A percentile compares a stretch with the other conserved stretches of the same genome.
Conservation (phyloP, 2,888 invertebrate species). For the Netelia fuscicornis region DNA sequence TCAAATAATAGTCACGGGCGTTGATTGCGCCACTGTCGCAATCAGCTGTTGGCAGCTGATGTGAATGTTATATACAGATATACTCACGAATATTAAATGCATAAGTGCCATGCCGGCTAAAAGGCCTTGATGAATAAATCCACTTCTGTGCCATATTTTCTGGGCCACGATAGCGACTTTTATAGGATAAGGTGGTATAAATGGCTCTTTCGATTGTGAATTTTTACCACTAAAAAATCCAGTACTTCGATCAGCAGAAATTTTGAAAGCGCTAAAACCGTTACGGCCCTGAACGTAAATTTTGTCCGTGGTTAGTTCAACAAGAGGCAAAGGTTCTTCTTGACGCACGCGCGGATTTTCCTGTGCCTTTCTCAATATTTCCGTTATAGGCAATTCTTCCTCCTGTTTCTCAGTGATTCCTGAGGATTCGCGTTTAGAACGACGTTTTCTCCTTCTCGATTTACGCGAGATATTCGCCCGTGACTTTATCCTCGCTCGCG, state of each 20-base stretch:
- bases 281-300: conserved; percentile 82
- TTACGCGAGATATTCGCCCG: conserved; percentile 43
- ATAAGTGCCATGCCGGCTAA: conserved; percentile 82
- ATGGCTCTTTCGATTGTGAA: conserved; percentile 21
- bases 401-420: conserved; percentile 18
- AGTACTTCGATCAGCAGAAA: conserved; percentile 67
- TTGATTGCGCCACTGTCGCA: neutral
- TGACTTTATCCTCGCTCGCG: conserved; percentile 43
- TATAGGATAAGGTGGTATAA: conserved; percentile 73
- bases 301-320: conserved; percentile 80
- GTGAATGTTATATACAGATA: neutral
- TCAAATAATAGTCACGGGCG: neutral
- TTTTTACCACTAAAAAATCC: conserved; percentile 47
- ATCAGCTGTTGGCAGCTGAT: neutral
- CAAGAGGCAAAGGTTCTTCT: conserved; percentile 77
- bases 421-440: conserved; percentile 35
- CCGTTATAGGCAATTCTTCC: conserved; percentile 81
- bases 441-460: conserved; percentile 30
- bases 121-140: conserved; percentile 81
- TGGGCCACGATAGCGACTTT: conserved; percentile 81
- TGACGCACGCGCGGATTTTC: conserved; percentile 77
- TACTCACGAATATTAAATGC: conserved; percentile 80
- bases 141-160: conserved; percentile 77
- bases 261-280: conserved; percentile 81
- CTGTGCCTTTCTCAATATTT: conserved; percentile 79